A percentile compares a stretch with the other conserved stretches of the same genome.
These are phyloP conservation scores for Dorcus hopei DNA, from an alignment of 2,888 invertebrate species.

Conservation along the genomic window DNA sequence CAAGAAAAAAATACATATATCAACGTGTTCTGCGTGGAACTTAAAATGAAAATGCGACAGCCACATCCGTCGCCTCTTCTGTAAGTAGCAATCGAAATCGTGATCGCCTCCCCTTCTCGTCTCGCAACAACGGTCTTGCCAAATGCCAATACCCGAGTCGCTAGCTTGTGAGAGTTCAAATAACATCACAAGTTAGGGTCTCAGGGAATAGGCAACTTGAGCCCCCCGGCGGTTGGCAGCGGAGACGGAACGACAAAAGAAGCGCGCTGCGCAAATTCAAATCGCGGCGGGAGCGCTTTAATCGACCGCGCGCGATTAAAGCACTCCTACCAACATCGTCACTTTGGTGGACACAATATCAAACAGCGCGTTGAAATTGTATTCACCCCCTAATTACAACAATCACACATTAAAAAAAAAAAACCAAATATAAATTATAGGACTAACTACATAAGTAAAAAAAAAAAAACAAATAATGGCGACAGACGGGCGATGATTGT, in stretches of 20 bases:
- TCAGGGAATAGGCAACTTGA: constrained; percentile 69
- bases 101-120: no score
- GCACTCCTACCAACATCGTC: no score
- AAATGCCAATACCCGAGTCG: constrained; percentile 67
- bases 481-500: constrained; percentile 19
- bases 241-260: constrained; percentile 1
- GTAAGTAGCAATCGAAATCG: no score
- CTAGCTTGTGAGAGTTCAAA: constrained; percentile 66
- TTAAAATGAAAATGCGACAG: no score
- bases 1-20: no score
- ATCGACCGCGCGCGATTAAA: no score
- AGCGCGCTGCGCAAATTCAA: no score
- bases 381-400: neutral
- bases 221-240: constrained; percentile 29
- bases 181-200: constrained; percentile 74
- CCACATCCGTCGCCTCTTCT: no score
- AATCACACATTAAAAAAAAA: neutral
- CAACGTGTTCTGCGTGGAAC: no score
- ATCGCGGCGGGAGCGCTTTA: no score
- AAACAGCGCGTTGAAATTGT: no score
- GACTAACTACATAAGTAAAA: neutral
- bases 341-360: neutral
- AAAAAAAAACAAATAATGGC: constrained; percentile 10
- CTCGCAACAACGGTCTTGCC: constrained; percentile 26
- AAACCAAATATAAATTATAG: neutral